Evolutionary conservation across 1,140 invertebrate species (phyloP).

Genomic region (Augochlora pura): DNA sequence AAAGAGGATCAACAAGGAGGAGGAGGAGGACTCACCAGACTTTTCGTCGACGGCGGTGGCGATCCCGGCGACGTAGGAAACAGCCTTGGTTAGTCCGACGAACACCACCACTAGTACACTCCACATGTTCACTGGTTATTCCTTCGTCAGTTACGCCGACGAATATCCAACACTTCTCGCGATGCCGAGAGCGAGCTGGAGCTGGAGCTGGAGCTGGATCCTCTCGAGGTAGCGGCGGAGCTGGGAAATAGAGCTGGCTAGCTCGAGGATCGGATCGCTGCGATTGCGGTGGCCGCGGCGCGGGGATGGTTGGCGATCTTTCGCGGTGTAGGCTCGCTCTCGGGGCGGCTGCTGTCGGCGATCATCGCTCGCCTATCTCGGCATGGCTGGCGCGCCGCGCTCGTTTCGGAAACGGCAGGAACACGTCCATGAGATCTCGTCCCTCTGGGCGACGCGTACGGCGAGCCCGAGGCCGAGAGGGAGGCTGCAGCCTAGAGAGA

Average conservation of each 20-base stretch:
- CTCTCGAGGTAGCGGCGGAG: neutral
- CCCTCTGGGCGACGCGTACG: too few relatives aligned
- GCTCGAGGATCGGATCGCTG: neutral
- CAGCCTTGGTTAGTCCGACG: constrained; percentile 70
- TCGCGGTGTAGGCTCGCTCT: neutral
- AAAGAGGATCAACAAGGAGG: neutral
- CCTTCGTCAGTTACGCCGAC: constrained; percentile 35
- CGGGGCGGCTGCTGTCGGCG: neutral
- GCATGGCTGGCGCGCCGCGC: neutral
- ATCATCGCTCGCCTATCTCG: neutral
- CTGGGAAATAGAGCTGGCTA: neutral
- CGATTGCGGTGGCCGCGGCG: constrained; percentile 8
- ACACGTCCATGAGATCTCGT: neutral
- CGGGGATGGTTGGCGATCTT: neutral
- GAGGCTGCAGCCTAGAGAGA: too few relatives aligned
- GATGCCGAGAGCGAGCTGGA: neutral
- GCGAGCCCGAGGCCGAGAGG: too few relatives aligned
- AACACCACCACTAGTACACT: constrained; percentile 73
- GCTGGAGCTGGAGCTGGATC: neutral
- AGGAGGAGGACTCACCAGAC: constrained; percentile 60
- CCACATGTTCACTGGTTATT: constrained; percentile 74
- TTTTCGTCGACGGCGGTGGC: constrained; percentile 56
- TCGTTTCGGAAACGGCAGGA: neutral
- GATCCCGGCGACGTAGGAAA: constrained; percentile 61
- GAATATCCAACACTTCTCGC: constrained; percentile 23